Conservation (phyloP, 2,888 invertebrate genomes). For the Ormyrus pomaceus region DNA sequence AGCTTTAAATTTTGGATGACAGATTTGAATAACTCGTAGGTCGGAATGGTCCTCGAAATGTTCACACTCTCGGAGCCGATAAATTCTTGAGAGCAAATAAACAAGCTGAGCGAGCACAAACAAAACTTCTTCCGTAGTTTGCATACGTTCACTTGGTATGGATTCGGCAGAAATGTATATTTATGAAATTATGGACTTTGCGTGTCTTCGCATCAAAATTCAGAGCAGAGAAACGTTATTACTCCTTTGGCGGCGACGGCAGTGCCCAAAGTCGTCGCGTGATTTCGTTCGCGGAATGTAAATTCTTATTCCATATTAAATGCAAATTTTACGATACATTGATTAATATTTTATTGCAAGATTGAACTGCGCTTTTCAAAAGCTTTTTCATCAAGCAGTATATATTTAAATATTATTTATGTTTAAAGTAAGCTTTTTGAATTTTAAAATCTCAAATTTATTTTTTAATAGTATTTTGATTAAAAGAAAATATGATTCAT, state of each 20-base stretch:
- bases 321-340: no score
- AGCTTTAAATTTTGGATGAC: no score
- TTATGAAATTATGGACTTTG: constrained; percentile 26
- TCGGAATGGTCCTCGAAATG: no score
- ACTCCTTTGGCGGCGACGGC: constrained; percentile 6
- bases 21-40: no score
- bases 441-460: no score
- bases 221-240: constrained; percentile 27
- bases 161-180: constrained; percentile 7
- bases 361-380: neutral
- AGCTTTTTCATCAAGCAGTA: neutral
- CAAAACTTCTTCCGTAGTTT: neutral
- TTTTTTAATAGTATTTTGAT: no score
- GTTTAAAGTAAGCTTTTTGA: no score
- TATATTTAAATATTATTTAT: neutral
- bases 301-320: neutral
- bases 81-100: constrained; percentile 4
- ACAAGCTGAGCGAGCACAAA: neutral
- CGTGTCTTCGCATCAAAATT: constrained; percentile 15
- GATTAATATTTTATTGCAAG: no score
- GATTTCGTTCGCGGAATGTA: constrained; percentile 22
- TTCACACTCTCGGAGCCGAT: no score
- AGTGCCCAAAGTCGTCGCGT: neutral
- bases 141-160: neutral
- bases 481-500: no score